A percentile compares a stretch with the other conserved stretches of the same genome.
Evolutionary conservation across 2,113 vertebrate genomes (phyloP).

Genomic region (Ia io): DNA sequence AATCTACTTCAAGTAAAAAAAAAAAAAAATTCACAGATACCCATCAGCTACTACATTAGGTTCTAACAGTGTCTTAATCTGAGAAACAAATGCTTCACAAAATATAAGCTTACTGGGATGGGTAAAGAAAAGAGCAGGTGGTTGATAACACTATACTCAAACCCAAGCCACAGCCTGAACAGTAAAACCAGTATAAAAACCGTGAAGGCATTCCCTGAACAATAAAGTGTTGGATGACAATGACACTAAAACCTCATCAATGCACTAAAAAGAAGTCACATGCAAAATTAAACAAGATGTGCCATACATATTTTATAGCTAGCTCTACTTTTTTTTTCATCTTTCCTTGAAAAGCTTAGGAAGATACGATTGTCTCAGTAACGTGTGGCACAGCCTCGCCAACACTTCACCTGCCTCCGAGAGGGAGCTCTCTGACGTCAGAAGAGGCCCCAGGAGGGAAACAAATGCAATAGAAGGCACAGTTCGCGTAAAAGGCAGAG

Average conservation of each 20-base stretch:
- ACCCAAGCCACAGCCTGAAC: slow-evolving; percentile 55
- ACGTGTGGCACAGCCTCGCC: not conserved
- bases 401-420: not conserved
- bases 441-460: not conserved
- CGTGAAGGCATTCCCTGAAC: slow-evolving; percentile 81
- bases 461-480: slow-evolving; percentile 78
- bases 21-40: slow-evolving; percentile 82
- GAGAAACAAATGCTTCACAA: slow-evolving; percentile 77
- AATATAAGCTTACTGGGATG: slow-evolving; percentile 63
- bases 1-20: slow-evolving; percentile 84
- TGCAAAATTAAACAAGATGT: slow-evolving; percentile 82
- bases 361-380: slow-evolving; percentile 78
- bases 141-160: slow-evolving; percentile 66
- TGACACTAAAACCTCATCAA: slow-evolving; percentile 75
- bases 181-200: slow-evolving; percentile 70
- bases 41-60: slow-evolving; percentile 73
- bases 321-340: slow-evolving; percentile 57
- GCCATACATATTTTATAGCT: slow-evolving; percentile 77
- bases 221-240: slow-evolving; percentile 74
- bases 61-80: slow-evolving; percentile 82
- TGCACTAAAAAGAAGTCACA: slow-evolving; percentile 75
- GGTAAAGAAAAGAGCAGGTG: slow-evolving; percentile 69
- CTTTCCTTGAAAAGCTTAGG: slow-evolving; percentile 73
- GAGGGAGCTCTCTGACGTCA: not conserved
- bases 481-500: slow-evolving; percentile 64